Evolutionary conservation across 2,888 invertebrate genomes (phyloP), one percentile per base, ranked within the genome.

Genomic region (Trachelus iudaicus): DNA sequence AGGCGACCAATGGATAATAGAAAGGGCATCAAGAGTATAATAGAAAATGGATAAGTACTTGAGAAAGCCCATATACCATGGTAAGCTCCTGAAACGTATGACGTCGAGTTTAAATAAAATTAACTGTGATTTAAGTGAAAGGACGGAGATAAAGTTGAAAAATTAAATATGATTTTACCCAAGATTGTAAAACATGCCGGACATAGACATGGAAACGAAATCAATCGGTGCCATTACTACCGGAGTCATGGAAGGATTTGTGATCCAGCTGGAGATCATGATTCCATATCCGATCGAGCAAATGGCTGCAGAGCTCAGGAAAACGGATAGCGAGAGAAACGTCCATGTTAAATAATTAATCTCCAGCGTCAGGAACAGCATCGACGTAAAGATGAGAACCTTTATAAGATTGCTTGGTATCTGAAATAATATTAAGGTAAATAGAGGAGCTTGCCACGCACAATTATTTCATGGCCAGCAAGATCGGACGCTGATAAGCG

Each of bases 41-140:
- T 92, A 93, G 87, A 93, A 93, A 79, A 93, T 92, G 0, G 93
- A 93, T 35, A 93, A 78, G 84, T 92, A 93, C 85, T 93, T 93
- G 37, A 93, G 78, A 0, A 92, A 92, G 35, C 87, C 84, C 74
- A 93, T 83, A 91, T 93, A 93, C 2, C 81, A 31, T 0, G 93
- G 93, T 12, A 93, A 79, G 0, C 92, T 91, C 0, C 93, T 92
- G 75, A 3, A 77, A 40, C 40, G 6, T 15, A 37, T 15, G 1
- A 40, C 15, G 40, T 40, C 4, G 40, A 40, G 40, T 15, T 40
- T 40, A 40, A 40, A 40, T 40, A 40, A 40, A 40, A 40, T 40
- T 40, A 6, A 15, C 40, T 40, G 15, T 40, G 6, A 40, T 40
- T 15, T 4, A 40, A 15, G 15, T 40, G 15, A 40, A 40, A 15